Evolutionary conservation across 2,113 vertebrate species (phyloP).

Genomic region (Callaeas wilsoni): DNA sequence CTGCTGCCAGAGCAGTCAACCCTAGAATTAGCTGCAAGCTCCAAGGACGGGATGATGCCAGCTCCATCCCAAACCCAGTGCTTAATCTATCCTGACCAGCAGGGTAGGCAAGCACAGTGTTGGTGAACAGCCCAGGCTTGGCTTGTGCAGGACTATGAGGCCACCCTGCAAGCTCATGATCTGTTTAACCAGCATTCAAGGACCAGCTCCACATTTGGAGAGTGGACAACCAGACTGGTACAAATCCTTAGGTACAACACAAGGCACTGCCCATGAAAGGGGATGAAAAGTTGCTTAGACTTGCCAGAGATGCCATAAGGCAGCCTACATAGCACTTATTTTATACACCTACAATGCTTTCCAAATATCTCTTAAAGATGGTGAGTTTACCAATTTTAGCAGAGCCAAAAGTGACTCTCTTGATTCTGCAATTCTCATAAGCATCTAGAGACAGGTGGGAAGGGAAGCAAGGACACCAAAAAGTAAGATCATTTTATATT

Average conservation of each 20-base stretch:
- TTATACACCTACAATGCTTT: not conserved
- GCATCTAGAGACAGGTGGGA: not conserved
- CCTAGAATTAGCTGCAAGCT: not conserved
- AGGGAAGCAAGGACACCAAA: not conserved
- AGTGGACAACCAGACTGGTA: not conserved
- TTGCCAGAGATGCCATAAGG: not conserved
- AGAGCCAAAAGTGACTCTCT: not conserved
- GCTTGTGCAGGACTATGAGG: not conserved
- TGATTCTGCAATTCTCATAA: not conserved
- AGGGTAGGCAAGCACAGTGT: rapidly evolving
- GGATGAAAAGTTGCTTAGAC: not conserved
- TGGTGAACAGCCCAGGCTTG: not conserved
- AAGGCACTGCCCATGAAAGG: not conserved
- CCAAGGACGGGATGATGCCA: not conserved
- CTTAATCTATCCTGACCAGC: not conserved
- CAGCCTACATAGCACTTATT: not conserved
- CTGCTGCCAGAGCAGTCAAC: not conserved
- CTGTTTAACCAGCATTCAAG: not conserved
- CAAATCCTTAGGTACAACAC: not conserved
- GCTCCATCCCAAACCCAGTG: not conserved
- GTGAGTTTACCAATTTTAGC: not conserved
- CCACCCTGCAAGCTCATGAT: not conserved
- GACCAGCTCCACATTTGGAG: not conserved
- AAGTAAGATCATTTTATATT: not conserved
- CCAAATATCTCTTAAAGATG: not conserved